phyloP scores from a whole-genome alignment of 2,888 invertebrate genomes.

The Aphidoletes aphidimyza region DNA sequence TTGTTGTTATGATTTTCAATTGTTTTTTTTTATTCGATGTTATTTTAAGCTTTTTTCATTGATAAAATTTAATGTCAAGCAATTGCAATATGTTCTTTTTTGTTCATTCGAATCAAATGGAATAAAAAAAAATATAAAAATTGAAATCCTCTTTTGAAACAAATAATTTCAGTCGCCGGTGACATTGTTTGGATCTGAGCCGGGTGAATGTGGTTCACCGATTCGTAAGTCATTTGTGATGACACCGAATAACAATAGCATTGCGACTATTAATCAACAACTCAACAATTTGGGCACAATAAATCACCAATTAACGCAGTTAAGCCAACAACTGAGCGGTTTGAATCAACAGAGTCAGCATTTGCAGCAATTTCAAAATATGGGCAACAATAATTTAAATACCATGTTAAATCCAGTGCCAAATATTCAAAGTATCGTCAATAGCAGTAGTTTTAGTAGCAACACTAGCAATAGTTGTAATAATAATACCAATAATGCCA shows the following conservation, averaged over 20 bases:
- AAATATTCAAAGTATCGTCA: background rate
- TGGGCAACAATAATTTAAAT: constrained; percentile 61
- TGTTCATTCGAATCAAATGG: background rate
- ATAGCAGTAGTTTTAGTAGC: background rate
- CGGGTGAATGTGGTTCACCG: constrained; percentile 58
- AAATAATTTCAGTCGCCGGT: constrained; percentile 52
- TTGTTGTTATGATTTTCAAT: background rate
- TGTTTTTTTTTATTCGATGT: background rate
- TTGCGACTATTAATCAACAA: constrained; percentile 66
- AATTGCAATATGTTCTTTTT: too few species aligned
- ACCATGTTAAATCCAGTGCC: constrained; percentile 36
- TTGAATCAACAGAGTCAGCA: constrained; percentile 66
- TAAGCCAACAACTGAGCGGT: constrained; percentile 65
- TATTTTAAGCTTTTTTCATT: background rate
- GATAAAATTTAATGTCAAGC: background rate
- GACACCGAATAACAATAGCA: constrained; percentile 62
- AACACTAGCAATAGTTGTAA: constrained; percentile 56
- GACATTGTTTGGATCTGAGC: constrained; percentile 51
- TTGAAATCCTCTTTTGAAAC: background rate
- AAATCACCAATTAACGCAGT: constrained; percentile 65
- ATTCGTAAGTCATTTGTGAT: constrained; percentile 60
- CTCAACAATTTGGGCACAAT: constrained; percentile 65
- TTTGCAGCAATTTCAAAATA: constrained; percentile 64
- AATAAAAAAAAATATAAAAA: background rate
- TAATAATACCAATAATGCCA: constrained; percentile 27